A percentile compares a stretch with the other conserved stretches of the same genome.
These are phyloP conservation scores for Phymatocera aterrima DNA, from an alignment of 2,888 invertebrate genomes.

Conservation along the genomic window DNA sequence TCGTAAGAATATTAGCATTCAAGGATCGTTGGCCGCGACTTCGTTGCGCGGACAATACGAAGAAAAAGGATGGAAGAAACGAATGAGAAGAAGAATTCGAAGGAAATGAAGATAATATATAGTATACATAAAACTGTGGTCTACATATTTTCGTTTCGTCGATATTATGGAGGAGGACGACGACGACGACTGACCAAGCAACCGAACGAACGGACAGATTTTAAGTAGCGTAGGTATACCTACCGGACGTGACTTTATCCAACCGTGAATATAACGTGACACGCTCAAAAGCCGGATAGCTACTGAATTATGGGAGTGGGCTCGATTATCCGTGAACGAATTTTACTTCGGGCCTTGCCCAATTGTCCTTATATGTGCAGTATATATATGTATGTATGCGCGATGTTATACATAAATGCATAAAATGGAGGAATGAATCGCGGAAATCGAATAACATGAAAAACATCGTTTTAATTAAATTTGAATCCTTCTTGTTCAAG, in stretches of 20 bases:
- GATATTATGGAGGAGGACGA: no score
- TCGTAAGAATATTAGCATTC: neutral
- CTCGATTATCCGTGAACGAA: slow-evolving; percentile 61
- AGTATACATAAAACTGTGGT: neutral
- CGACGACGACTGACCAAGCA: no score
- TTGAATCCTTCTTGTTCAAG: no score
- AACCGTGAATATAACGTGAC: slow-evolving; percentile 36
- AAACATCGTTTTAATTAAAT: no score
- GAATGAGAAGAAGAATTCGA: neutral
- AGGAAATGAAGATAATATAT: neutral
- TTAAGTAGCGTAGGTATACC: slow-evolving; percentile 24
- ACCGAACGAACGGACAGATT: slow-evolving; percentile 12
- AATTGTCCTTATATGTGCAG: neutral
- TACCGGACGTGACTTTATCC: slow-evolving; percentile 42
- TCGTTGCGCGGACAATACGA: neutral
- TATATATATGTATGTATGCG: neutral
- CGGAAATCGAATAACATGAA: no score
- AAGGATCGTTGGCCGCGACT: neutral
- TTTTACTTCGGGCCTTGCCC: slow-evolving; percentile 53
- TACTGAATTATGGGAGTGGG: slow-evolving; percentile 58
- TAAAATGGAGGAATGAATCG: neutral
- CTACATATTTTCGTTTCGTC: slow-evolving; percentile 1
- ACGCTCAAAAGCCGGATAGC: slow-evolving; percentile 24
- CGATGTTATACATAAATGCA: no score
- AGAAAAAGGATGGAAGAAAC: neutral